These are phyloP conservation scores for Venustoraphidia nigricollis DNA, from an alignment of 2,888 invertebrate species.

Conservation along the genomic window DNA sequence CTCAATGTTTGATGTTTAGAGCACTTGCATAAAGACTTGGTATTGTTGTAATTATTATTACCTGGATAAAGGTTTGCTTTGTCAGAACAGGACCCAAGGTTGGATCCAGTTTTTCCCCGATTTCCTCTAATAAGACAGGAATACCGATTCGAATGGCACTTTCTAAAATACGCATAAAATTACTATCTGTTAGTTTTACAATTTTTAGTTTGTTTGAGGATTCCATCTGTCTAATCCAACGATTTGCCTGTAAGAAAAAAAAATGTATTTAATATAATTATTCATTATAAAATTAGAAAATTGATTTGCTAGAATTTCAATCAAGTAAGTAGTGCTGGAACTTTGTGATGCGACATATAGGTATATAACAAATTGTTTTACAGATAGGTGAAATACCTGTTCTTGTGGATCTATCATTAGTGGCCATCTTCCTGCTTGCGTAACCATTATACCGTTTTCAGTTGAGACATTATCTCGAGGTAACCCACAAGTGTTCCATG, in stretches of 20 bases:
- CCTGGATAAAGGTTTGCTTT: slow-evolving; percentile 63
- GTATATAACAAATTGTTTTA: too few species aligned
- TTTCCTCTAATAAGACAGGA: slow-evolving; percentile 76
- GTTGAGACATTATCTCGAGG: slow-evolving; percentile 79
- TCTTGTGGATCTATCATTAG: slow-evolving; percentile 92
- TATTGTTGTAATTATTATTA: too few species aligned
- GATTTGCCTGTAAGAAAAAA: slow-evolving; percentile 47
- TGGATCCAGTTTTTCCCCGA: slow-evolving; percentile 78
- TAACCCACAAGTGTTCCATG: slow-evolving; percentile 79
- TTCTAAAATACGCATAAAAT: slow-evolving; percentile 64
- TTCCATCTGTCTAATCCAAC: slow-evolving; percentile 87
- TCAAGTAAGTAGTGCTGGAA: too few species aligned
- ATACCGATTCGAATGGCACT: slow-evolving; percentile 69
- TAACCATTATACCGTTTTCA: slow-evolving; percentile 85
- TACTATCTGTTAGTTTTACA: slow-evolving; percentile 62
- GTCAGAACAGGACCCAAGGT: slow-evolving; percentile 68
- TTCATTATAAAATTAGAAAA: not conserved
- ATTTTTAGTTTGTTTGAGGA: slow-evolving; percentile 54
- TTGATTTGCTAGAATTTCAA: too few species aligned
- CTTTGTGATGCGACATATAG: too few species aligned
- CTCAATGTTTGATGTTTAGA: too few species aligned
- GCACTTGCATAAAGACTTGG: too few species aligned
- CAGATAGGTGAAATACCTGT: slow-evolving; percentile 38
- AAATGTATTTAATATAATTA: not conserved
- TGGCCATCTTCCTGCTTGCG: slow-evolving; percentile 68